These are phyloP conservation scores for Goniozus legneri DNA, from an alignment of 1,140 invertebrate species.

Conservation along the genomic window DNA sequence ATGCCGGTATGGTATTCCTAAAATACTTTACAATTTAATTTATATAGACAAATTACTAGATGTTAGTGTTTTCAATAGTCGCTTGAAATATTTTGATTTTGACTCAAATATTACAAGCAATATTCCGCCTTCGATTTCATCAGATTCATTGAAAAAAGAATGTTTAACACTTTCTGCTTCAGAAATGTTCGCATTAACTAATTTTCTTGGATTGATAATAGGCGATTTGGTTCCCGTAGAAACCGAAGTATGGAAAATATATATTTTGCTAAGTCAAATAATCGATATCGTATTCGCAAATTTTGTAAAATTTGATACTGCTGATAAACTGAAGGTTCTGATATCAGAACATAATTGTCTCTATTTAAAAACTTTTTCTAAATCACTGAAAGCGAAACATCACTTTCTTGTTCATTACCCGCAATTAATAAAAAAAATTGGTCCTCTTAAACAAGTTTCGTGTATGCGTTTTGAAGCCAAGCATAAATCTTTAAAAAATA, in stretches of 20 bases:
- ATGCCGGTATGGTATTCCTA: neutral
- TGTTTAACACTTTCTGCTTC: neutral
- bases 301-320: neutral
- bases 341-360: neutral
- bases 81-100: conserved; percentile 6
- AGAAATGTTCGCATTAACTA: conserved; percentile 4
- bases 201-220: neutral
- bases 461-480: conserved; percentile 8
- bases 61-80: conserved; percentile 5
- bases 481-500: conserved; percentile 9
- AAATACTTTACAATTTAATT: conserved; percentile 8
- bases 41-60: conserved; percentile 7
- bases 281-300: neutral
- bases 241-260: neutral
- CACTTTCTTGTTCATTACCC: conserved; percentile 14
- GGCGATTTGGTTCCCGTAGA: conserved; percentile 1
- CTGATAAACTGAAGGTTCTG: neutral
- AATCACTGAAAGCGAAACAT: conserved; percentile 9
- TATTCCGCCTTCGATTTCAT: neutral
- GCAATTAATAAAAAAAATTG: conserved; percentile 2
- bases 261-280: neutral
- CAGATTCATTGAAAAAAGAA: neutral
- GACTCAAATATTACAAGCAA: neutral
- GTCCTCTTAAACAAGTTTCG: conserved; percentile 8
- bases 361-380: conserved; percentile 1